Conservation (phyloP, 2,797 vertebrate genomes). For the Xenopus petersii region DNA sequence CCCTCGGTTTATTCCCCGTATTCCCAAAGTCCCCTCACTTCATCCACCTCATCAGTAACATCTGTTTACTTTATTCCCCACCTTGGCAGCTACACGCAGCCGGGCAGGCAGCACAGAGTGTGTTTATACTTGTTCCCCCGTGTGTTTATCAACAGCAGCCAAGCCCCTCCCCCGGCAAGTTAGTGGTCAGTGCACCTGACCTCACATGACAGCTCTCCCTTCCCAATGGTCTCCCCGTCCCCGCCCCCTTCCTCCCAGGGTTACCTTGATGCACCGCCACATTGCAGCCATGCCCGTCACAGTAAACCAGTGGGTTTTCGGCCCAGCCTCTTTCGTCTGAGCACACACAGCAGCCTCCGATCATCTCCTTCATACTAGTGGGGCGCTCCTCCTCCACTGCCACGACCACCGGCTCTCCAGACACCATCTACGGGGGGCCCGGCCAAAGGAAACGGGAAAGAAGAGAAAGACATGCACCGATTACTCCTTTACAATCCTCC, state of each 20-base stretch:
- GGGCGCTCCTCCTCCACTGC: slow-evolving; percentile 86
- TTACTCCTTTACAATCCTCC: slow-evolving; percentile 41
- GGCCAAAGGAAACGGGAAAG: slow-evolving; percentile 65
- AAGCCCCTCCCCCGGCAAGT: no score
- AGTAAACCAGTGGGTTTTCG: slow-evolving; percentile 96
- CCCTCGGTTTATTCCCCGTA: no score
- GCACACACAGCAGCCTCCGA: slow-evolving; percentile 97
- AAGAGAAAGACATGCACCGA: slow-evolving; percentile 51
- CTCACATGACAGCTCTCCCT: not conserved
- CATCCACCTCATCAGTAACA: no score
- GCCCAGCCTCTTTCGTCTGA: slow-evolving; percentile 65
- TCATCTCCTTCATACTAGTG: slow-evolving; percentile 99
- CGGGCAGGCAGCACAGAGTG: no score
- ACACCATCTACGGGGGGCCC: slow-evolving; percentile 85
- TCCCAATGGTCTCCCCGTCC: slow-evolving; percentile 2
- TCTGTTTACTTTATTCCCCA: no score
- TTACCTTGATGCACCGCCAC: slow-evolving; percentile 98
- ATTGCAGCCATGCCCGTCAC: slow-evolving; percentile 98
- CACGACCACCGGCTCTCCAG: slow-evolving; percentile 86
- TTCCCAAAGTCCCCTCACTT: no score
- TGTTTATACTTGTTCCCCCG: no score
- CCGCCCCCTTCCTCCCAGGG: slow-evolving; percentile 38
- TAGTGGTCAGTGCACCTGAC: not conserved
- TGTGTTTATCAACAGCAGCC: no score
- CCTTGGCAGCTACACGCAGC: no score